Evolutionary conservation across 2,888 invertebrate species (phyloP).

Genomic region (Catocala sponsa): DNA sequence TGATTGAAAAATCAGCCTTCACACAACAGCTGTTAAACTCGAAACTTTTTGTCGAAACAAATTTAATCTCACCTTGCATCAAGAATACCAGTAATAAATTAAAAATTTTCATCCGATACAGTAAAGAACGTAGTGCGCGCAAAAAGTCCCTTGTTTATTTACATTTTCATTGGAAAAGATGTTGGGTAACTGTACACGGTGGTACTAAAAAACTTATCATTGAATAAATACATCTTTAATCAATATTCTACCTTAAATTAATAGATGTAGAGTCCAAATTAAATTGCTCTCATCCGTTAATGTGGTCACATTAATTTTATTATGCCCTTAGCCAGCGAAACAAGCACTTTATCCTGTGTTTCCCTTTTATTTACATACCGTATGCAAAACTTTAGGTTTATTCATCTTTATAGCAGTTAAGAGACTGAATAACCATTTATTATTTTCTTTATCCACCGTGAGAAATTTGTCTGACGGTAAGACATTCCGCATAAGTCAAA

Average conservation of each 20-base stretch:
- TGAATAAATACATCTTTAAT: conserved; percentile 23
- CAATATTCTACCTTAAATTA: conserved; percentile 26
- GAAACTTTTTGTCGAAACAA: conserved; percentile 4
- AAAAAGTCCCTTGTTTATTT: conserved; percentile 41
- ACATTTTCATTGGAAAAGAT: conserved; percentile 56
- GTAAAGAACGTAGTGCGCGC: conserved; percentile 30
- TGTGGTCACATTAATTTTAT: conserved; percentile 36
- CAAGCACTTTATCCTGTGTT: conserved; percentile 19
- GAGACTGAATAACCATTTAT: no score
- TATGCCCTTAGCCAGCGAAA: conserved; percentile 24
- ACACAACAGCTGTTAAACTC: no score
- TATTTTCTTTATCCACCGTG: no score
- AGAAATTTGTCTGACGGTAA: no score
- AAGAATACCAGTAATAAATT: conserved; percentile 41
- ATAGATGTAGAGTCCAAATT: conserved; percentile 36
- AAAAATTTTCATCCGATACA: conserved; percentile 35
- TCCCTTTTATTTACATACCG: no score
- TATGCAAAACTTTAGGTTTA: no score
- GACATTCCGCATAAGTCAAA: no score
- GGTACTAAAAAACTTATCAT: conserved; percentile 34
- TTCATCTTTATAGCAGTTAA: no score
- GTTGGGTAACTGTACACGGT: conserved; percentile 39
- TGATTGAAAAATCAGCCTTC: no score
- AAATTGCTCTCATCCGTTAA: conserved; percentile 23
- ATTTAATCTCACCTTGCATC: conserved; percentile 33